These are phyloP conservation scores for Melinaea menophilus DNA, from an alignment of 2,888 invertebrate species.

Conservation along the genomic window DNA sequence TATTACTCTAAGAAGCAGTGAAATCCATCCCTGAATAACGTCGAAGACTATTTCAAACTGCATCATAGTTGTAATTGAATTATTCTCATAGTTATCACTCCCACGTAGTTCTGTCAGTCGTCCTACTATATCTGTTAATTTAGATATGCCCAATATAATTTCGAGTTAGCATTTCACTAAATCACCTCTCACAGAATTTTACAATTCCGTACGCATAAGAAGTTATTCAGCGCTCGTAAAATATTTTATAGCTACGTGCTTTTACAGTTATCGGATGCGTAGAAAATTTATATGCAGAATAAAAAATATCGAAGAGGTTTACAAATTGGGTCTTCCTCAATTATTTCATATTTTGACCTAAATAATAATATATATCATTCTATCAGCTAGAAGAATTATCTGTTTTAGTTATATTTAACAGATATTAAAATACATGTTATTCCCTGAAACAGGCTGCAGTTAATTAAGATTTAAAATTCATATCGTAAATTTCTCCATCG, in stretches of 20 bases:
- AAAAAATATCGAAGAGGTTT: constrained; percentile 7
- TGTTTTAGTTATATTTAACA: not conserved
- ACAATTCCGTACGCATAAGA: constrained; percentile 24
- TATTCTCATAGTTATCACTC: no score
- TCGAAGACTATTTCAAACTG: no score
- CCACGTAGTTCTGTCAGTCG: no score
- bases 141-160: not conserved
- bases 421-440: not conserved
- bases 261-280: constrained; percentile 16
- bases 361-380: not conserved
- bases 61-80: no score
- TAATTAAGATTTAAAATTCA: no score
- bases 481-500: no score
- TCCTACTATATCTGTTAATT: not conserved
- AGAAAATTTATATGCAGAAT: constrained; percentile 11
- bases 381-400: no score
- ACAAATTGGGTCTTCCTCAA: constrained; percentile 1
- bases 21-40: no score
- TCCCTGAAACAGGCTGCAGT: not conserved
- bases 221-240: constrained; percentile 17
- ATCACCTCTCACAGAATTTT: constrained; percentile 20
- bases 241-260: constrained; percentile 16
- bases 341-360: not conserved
- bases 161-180: constrained; percentile 7
- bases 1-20: no score